Evolutionary conservation across 30 jellyfish, hydroid and myxozoan genomes (phyloP).

Genomic region (Chironex yamaguchii): DNA sequence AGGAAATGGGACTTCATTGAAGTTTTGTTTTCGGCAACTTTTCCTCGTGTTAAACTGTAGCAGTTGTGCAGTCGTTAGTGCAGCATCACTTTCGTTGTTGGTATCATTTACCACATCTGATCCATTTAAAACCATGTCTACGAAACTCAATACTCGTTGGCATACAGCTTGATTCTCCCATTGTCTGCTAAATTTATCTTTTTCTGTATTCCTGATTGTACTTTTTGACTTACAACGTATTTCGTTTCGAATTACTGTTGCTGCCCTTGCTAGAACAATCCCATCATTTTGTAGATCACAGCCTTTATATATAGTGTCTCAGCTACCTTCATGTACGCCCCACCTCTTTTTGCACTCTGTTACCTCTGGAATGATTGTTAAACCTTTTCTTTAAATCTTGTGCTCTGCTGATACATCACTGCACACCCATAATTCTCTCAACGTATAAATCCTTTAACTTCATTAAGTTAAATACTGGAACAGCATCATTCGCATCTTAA

Average conservation of each 20-base stretch:
- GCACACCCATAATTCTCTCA: background rate
- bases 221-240: background rate
- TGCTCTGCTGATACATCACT: background rate
- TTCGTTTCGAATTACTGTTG: background rate
- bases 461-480: background rate
- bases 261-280: background rate
- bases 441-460: background rate
- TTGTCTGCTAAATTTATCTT: background rate
- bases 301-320: no score
- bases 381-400: background rate
- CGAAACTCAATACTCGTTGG: background rate
- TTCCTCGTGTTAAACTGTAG: background rate
- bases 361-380: background rate
- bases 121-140: background rate
- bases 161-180: background rate
- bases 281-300: background rate
- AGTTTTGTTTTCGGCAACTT: background rate
- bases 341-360: background rate
- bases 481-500: background rate
- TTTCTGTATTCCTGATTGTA: background rate
- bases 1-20: constrained; percentile 52
- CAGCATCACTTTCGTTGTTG: background rate
- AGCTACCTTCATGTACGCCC: no score
- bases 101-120: background rate
- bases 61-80: background rate